Conservation (phyloP, 1,140 invertebrate genomes). For the Episyrphus balteatus region DNA sequence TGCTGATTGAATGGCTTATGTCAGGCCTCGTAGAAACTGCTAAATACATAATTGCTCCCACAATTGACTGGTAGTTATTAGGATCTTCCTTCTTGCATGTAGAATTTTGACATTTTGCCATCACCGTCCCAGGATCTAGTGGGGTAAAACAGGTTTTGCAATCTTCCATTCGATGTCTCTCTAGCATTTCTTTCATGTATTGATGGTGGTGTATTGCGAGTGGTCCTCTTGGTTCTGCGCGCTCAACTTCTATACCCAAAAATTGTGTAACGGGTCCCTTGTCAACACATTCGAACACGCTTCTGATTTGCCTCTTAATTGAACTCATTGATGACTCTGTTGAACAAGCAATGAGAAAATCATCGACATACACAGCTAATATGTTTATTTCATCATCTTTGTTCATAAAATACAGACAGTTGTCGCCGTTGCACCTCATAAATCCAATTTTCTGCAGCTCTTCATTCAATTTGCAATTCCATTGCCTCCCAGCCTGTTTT, state of each 20-base stretch:
- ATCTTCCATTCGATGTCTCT: background rate
- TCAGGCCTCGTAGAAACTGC: slow-evolving; percentile 31
- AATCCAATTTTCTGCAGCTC: background rate
- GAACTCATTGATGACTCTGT: background rate
- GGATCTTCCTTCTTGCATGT: slow-evolving; percentile 2
- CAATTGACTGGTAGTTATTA: slow-evolving; percentile 11
- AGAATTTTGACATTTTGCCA: background rate
- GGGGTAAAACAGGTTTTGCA: background rate
- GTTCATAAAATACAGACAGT: background rate
- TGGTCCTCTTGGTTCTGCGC: background rate
- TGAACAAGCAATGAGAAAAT: background rate
- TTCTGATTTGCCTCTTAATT: background rate
- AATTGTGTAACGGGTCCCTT: background rate
- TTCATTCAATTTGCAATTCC: slow-evolving; percentile 10
- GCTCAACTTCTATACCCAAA: background rate
- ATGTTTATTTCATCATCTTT: background rate
- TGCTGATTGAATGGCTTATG: slow-evolving; percentile 28
- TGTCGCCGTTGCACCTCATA: background rate
- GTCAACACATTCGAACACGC: background rate
- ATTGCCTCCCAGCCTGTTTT: slow-evolving; percentile 20
- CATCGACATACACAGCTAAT: slow-evolving; percentile 1
- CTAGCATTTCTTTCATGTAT: background rate
- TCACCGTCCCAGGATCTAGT: background rate
- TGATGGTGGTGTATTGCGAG: background rate
- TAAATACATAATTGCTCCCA: slow-evolving; percentile 26